A percentile compares a stretch with the other conserved stretches of the same genome.
These are phyloP conservation scores for Osmoderma eremita DNA, from an alignment of 2,888 invertebrate species.

Conservation along the genomic window DNA sequence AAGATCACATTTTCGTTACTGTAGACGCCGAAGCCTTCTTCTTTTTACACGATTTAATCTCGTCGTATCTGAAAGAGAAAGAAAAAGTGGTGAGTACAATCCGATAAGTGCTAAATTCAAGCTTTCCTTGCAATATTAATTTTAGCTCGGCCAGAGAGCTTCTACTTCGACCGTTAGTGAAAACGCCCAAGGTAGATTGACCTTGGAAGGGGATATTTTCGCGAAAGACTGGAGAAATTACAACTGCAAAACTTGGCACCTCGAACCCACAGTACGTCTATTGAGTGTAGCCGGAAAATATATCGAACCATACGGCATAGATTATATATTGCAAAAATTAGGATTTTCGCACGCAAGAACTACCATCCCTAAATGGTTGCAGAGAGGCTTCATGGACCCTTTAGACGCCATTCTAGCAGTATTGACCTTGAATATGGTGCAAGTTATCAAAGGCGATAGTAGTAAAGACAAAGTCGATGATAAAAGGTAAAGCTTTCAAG, in stretches of 20 bases:
- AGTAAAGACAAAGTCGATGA: slow-evolving; percentile 37
- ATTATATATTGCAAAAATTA: slow-evolving; percentile 96
- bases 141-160: slow-evolving; percentile 39
- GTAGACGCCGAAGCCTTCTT: slow-evolving; percentile 98
- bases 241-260: slow-evolving; percentile 94
- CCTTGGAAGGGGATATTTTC: slow-evolving; percentile 70
- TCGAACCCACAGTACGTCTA: slow-evolving; percentile 90
- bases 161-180: slow-evolving; percentile 46
- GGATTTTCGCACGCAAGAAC: slow-evolving; percentile 97
- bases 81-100: slow-evolving; percentile 74
- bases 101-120: not conserved
- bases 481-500: slow-evolving; percentile 14
- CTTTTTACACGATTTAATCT: slow-evolving; percentile 96
- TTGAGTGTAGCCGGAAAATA: slow-evolving; percentile 77
- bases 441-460: slow-evolving; percentile 60
- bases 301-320: slow-evolving; percentile 98
- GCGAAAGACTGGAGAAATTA: slow-evolving; percentile 91
- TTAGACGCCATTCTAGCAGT: slow-evolving; percentile 90
- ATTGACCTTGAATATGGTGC: slow-evolving; percentile 77
- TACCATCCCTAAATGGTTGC: slow-evolving; percentile 99
- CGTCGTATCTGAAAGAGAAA: slow-evolving; percentile 94
- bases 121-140: not conserved
- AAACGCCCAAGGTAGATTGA: slow-evolving; percentile 50
- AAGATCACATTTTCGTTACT: slow-evolving; percentile 97
- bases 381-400: slow-evolving; percentile 97